Evolutionary conservation across 2,797 vertebrate species (phyloP).

Genomic region (Rhinoraja longicauda): DNA sequence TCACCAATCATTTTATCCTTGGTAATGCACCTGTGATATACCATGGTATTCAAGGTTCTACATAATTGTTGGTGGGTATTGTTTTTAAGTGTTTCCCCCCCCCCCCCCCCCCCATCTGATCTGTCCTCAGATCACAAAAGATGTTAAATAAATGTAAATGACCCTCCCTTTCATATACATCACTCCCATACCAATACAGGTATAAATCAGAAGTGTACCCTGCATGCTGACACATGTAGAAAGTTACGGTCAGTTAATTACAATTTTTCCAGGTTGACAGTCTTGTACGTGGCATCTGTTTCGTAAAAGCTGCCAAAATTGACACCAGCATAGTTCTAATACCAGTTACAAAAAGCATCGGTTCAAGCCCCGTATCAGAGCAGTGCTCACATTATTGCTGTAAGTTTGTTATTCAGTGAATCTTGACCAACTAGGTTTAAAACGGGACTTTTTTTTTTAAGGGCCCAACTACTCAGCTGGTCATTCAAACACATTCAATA

Average conservation of each 20-base stretch:
- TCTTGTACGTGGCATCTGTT: background rate
- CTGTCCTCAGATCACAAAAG: background rate
- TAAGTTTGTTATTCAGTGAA: background rate
- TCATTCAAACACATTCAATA: constrained; percentile 1
- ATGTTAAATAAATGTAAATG: background rate
- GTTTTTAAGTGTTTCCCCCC: background rate
- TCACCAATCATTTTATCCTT: background rate
- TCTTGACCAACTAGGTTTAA: background rate
- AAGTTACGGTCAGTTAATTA: background rate
- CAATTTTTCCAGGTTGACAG: background rate
- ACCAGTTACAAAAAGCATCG: too few species aligned
- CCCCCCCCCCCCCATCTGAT: too few species aligned
- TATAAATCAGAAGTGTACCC: too few species aligned
- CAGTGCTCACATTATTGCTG: background rate
- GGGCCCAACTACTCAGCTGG: background rate
- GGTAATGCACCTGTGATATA: background rate
- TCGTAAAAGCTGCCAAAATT: background rate
- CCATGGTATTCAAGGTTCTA: background rate
- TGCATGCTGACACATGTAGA: background rate
- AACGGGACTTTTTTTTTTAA: background rate
- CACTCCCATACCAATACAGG: background rate
- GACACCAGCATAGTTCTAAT: background rate
- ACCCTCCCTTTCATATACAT: background rate
- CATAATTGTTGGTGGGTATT: background rate
- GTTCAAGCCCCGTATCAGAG: too few species aligned